phyloP scores from a whole-genome alignment of 2,797 vertebrate genomes.

The Oophaga sylvatica region DNA sequence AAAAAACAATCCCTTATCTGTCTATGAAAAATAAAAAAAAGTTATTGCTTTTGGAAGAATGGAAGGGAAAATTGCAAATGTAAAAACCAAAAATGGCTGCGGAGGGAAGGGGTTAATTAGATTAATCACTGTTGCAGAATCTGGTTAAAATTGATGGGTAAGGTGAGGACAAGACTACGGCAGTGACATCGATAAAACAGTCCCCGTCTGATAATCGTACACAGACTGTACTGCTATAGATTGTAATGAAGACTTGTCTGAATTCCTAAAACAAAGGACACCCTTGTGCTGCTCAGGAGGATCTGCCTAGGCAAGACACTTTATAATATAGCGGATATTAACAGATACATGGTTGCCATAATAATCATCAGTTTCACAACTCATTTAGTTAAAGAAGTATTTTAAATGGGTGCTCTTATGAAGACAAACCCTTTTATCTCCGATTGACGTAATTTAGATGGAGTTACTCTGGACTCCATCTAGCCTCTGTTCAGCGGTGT shows the following conservation, averaged over 20 bases:
- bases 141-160: neutral
- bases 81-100: too few species aligned
- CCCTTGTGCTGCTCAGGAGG: slow-evolving; percentile 4
- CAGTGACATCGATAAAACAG: neutral
- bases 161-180: neutral
- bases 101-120: too few species aligned
- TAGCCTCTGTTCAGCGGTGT: too few species aligned
- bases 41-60: too few species aligned
- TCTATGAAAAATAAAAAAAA: too few species aligned
- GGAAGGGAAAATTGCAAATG: too few species aligned
- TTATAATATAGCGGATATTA: slow-evolving; percentile 17
- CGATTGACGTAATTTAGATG: too few species aligned
- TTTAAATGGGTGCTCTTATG: neutral
- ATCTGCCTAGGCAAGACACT: slow-evolving; percentile 1
- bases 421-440: neutral
- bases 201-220: neutral
- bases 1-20: too few species aligned
- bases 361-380: neutral
- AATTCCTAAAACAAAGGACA: slow-evolving; percentile 10
- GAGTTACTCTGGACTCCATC: too few species aligned
- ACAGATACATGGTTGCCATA: neutral
- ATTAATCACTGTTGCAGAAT: too few species aligned
- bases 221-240: neutral
- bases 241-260: neutral
- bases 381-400: neutral